Evolutionary conservation across 2,113 vertebrate species (phyloP).

Genomic region (Boulengeromyrus knoepffleri): DNA sequence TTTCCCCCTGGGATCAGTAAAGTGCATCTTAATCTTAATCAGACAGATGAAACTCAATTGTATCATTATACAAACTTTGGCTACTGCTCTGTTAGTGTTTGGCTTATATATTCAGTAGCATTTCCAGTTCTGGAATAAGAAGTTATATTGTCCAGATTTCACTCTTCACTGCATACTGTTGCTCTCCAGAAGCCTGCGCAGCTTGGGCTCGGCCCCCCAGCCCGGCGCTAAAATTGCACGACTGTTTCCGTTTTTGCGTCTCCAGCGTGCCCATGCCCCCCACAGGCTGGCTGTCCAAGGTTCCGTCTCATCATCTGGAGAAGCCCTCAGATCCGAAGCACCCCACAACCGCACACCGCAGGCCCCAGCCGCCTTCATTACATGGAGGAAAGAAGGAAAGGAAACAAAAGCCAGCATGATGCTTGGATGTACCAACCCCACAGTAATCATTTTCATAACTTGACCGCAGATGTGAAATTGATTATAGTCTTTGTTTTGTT

Average conservation of each 20-base stretch:
- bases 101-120: neutral
- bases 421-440: neutral
- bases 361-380: neutral
- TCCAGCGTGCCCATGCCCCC: neutral
- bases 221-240: neutral
- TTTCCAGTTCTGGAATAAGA: neutral
- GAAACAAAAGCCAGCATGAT: neutral
- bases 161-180: neutral
- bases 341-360: neutral
- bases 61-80: neutral
- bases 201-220: neutral
- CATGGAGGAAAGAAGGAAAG: neutral
- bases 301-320: neutral
- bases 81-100: neutral
- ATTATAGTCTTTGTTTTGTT: slow-evolving; percentile 8
- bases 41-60: neutral
- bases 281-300: neutral
- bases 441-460: slow-evolving; percentile 9
- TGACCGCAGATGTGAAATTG: slow-evolving; percentile 16
- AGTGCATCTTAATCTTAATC: neutral
- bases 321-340: neutral
- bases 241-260: neutral
- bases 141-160: neutral
- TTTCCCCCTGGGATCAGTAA: neutral
- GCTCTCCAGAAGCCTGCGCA: neutral